Base-by-base conservation (phyloP, 1,140 invertebrate species). In the Protaetia brevitarsis region DNA sequence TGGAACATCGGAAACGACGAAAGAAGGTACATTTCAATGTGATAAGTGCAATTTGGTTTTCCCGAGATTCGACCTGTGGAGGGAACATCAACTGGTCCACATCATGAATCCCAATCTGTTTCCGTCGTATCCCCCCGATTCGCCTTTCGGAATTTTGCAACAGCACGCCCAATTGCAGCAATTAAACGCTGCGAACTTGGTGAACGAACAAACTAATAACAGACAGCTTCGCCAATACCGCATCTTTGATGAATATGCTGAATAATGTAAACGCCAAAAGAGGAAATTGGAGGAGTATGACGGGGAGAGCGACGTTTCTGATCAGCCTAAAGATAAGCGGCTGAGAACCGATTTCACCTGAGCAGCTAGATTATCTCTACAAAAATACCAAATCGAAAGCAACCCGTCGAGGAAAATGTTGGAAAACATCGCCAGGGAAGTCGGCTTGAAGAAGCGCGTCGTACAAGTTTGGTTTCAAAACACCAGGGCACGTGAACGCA, bases 401-500 rank as follows among this genome's bases (percentile, higher is more conserved):
- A 98, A 98, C 82, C 96, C 96, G 23, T 97, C 93, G 69, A 85
- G 96, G 57, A 98, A 98, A 82, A 97, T 98, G 93, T 82, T 98
- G 41, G 97, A 99, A 80, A 95, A 93, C 69, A 98, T 98, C 73
- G 94, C 96, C 0, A 84, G 91, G 69, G 95, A 98, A 81, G 94
- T 97, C 51, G 97, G 96, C 8, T 85, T 98, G 51, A 97, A 97
- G 78, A 98, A 98, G 79, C 84, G 96, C 67, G 96, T 98, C 2
- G 95, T 98, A 23, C 96, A 98, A 82, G 94, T 96, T 13, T 96
- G 94, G 93, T 96, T 95, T 80, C 93, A 95, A 79, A 95, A 95
- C 73, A 95, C 94, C 1, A 80, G 94, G 68, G 94, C 93, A 1
- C 84, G 93, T 67, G 93, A 95, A 78, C 83, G 93, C 66, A 95